Evolutionary conservation across 2,888 invertebrate species (phyloP), one percentile per base, ranked within the genome.

Genomic region (Pyralis farinalis): DNA sequence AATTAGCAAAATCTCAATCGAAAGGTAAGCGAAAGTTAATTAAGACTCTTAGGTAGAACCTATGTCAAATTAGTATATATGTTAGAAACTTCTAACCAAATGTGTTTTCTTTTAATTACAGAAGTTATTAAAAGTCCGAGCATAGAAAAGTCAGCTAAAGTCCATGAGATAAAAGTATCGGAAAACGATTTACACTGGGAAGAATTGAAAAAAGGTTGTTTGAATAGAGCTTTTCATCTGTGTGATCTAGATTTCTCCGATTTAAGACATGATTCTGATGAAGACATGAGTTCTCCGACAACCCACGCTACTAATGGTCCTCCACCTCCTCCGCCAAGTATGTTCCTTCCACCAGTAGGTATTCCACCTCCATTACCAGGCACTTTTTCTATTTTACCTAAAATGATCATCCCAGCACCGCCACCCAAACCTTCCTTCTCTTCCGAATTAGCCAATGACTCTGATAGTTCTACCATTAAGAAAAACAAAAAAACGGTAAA

Each of bases 171-270:
- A 22, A 96, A 96, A 77, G 95, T 97, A 69, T 95, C 97, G 0
- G 98, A 98, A 80, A 97, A 96, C 65, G 98, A 98, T 65, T 80
- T 98, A 1, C 96, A 98, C 65, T 99, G 99, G 98, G 98, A 98
- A 67, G 96, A 97, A 66, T 79, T 98, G 1, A 71, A 68, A 47
- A 93, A 95, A 37, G 93, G 94, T 28, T 93, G 93, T 49, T 89
- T 95, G 56, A 91, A 93, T 46, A 89, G 96, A 49, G 93, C 95
- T 47, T 88, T 96, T 71, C 93, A 95, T 51, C 91, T 97, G 34
- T 97, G 98, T 74, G 98, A 99, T 81, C 91, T 99, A 65, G 99
- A 99, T 81, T 99, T 99, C 80, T 97, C 97, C 7, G 98, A 99
- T 79, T 90, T 99, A 39, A 93, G 92, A 37, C 93, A 93, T 25